phyloP scores from a whole-genome alignment of 2,113 vertebrate genomes.

The Macaca mulatta region DNA sequence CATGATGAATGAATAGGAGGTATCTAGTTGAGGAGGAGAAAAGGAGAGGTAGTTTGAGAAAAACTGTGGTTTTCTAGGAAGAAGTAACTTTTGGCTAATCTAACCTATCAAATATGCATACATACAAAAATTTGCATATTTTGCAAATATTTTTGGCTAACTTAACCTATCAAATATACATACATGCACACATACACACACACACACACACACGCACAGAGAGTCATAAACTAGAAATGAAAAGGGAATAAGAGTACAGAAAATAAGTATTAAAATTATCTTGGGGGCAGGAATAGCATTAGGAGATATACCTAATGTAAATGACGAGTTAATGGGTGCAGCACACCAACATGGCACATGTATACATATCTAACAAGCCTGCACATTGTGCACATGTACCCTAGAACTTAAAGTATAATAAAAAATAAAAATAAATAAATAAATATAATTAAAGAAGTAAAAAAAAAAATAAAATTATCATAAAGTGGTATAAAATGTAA shows the following conservation, averaged over 20 bases:
- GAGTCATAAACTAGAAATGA: background rate
- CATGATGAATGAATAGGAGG: background rate
- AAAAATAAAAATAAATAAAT: too few relatives aligned
- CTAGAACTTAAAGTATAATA: too few relatives aligned
- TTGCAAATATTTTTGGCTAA: background rate
- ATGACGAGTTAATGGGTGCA: too few relatives aligned
- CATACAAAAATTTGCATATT: background rate
- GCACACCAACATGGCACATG: too few relatives aligned
- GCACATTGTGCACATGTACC: too few relatives aligned
- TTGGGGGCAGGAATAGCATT: too few relatives aligned
- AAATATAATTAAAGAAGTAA: too few relatives aligned
- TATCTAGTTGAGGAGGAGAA: background rate
- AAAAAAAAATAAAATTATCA: conserved; percentile 38
- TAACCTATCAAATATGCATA: background rate
- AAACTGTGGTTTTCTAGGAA: background rate
- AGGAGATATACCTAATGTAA: too few relatives aligned
- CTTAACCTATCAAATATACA: background rate
- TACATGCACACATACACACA: background rate
- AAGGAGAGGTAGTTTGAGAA: background rate
- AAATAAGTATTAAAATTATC: background rate
- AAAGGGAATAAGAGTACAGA: background rate
- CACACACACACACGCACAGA: background rate
- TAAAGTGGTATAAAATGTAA: background rate
- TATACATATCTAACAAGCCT: too few relatives aligned
- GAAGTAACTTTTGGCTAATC: background rate